Conservation (phyloP, 2,797 vertebrate genomes). For the Alcedo quadribrachys region DNA sequence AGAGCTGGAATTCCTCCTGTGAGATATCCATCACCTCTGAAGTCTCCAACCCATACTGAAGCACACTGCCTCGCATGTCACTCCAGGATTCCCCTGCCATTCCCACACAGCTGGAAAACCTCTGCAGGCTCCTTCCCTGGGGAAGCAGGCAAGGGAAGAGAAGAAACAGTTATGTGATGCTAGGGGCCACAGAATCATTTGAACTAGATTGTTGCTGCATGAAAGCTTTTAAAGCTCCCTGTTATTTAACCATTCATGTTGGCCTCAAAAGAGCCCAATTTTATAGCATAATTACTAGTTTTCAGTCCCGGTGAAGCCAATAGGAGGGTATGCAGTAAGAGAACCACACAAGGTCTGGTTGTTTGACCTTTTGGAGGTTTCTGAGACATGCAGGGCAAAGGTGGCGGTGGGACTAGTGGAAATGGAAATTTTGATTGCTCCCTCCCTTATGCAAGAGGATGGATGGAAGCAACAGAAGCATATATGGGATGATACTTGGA, state of each 20-base stretch:
- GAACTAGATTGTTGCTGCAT: background rate
- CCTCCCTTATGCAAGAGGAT: background rate
- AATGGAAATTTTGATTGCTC: background rate
- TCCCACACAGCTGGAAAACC: conserved; percentile 5
- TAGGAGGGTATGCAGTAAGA: background rate
- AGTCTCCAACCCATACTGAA: background rate
- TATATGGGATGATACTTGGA: too few relatives aligned
- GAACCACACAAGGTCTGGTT: background rate
- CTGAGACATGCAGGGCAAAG: background rate
- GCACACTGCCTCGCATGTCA: background rate
- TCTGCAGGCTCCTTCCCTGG: background rate
- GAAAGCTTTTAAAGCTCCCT: background rate
- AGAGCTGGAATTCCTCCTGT: background rate
- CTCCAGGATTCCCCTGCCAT: background rate
- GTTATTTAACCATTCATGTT: background rate
- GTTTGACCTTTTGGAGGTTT: background rate
- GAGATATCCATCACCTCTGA: background rate
- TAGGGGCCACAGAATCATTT: background rate
- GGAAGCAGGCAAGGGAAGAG: background rate
- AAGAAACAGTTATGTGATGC: background rate
- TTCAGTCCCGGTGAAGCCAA: background rate
- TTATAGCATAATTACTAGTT: background rate
- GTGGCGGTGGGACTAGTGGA: background rate
- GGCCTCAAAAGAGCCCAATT: background rate
- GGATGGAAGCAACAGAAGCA: background rate